Evolutionary conservation across 2,113 vertebrate genomes (phyloP).

Genomic region (Gambusia affinis): DNA sequence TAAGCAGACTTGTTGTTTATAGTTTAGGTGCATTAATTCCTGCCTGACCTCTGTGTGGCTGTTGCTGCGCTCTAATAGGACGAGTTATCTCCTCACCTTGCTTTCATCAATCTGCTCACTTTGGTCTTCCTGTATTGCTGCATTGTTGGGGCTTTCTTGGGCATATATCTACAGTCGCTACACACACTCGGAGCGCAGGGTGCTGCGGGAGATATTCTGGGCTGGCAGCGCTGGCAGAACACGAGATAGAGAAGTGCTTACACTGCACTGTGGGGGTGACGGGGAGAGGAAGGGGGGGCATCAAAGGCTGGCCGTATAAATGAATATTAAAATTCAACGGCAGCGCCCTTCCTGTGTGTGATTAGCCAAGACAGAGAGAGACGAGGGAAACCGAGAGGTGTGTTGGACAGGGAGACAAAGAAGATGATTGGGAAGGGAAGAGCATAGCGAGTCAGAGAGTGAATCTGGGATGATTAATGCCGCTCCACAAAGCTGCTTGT

Average conservation of each 20-base stretch:
- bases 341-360: conserved; percentile 75
- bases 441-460: conserved; percentile 63
- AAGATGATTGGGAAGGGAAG: conserved; percentile 47
- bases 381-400: conserved; percentile 30
- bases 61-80: conserved; percentile 17
- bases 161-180: conserved; percentile 64
- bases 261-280: conserved; percentile 76
- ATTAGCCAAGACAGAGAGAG: conserved; percentile 71
- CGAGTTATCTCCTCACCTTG: not conserved
- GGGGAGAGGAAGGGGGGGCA: conserved; percentile 48
- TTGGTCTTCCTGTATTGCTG: conserved; percentile 43
- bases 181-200: conserved; percentile 55
- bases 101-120: conserved; percentile 15
- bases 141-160: conserved; percentile 57
- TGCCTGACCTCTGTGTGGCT: conserved; percentile 45
- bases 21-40: conserved; percentile 33
- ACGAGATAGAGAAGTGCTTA: conserved; percentile 79
- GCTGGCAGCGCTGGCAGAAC: conserved; percentile 74
- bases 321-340: conserved; percentile 79
- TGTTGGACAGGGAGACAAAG: conserved; percentile 54
- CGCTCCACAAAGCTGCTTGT: conserved; percentile 66
- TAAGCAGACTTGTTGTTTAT: conserved; percentile 19
- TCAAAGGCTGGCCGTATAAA: conserved; percentile 79
- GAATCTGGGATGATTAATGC: conserved; percentile 70
- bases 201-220: conserved; percentile 75